A percentile compares a stretch with the other conserved stretches of the same genome.
Evolutionary conservation across 2,113 vertebrate genomes (phyloP).

Genomic region (Leucopsar rothschildi): DNA sequence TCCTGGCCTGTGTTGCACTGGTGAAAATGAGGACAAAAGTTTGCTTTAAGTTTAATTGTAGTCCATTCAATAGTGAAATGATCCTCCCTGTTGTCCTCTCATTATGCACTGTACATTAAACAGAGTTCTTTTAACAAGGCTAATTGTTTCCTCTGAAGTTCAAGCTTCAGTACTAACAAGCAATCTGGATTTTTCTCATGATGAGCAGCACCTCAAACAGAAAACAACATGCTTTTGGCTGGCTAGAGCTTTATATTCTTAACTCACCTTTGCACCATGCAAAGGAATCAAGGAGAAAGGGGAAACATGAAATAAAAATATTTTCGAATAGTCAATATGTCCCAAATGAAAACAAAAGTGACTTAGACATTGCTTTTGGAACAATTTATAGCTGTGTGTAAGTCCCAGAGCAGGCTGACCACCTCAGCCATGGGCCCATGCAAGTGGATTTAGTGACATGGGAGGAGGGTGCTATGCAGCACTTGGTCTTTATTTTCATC

Average conservation of each 20-base stretch:
- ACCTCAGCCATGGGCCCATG: background rate
- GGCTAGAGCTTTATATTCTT: background rate
- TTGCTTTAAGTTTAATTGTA: background rate
- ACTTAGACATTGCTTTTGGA: background rate
- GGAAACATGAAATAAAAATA: background rate
- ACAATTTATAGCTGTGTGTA: background rate
- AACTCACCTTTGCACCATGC: background rate
- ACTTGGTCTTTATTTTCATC: background rate
- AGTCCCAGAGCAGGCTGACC: background rate
- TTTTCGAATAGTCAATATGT: background rate
- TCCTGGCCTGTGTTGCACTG: background rate
- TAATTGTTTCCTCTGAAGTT: conserved; percentile 30
- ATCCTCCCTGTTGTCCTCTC: background rate
- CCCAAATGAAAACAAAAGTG: background rate
- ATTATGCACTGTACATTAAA: conserved; percentile 1
- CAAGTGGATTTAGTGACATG: background rate
- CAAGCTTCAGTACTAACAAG: background rate
- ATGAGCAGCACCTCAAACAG: background rate
- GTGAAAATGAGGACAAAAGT: background rate
- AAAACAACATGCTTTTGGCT: background rate
- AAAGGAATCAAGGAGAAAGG: background rate
- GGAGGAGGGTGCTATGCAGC: background rate
- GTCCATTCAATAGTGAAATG: background rate
- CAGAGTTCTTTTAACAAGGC: background rate
- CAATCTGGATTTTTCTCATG: background rate